Conservation (phyloP, 1,140 invertebrate species). For the Bombus sylvicola region DNA sequence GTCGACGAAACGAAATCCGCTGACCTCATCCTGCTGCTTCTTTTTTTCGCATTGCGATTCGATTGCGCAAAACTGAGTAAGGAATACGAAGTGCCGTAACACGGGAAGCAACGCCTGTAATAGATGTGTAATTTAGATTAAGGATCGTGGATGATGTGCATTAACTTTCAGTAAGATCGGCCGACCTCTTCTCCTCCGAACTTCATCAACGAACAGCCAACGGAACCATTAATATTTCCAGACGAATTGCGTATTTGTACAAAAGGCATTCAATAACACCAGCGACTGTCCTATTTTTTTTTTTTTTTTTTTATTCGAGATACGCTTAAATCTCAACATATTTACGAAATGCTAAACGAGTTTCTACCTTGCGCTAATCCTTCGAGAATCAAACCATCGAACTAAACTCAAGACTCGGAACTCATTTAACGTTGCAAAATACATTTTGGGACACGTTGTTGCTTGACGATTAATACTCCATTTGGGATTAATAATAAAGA, state of each 20-base stretch:
- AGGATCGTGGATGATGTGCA: constrained; percentile 46
- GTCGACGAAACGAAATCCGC: constrained; percentile 35
- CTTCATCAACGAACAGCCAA: not conserved
- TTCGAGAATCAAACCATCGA: not conserved
- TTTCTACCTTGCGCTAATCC: constrained; percentile 10
- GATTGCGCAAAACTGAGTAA: constrained; percentile 47
- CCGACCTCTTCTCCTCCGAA: not conserved
- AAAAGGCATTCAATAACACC: not conserved
- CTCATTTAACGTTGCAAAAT: not conserved
- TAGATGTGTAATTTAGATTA: constrained; percentile 58
- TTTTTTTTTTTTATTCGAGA: not conserved
- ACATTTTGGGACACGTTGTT: not conserved
- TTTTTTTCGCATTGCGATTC: constrained; percentile 34
- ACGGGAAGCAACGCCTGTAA: constrained; percentile 55
- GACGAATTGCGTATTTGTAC: not conserved
- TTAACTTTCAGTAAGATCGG: constrained; percentile 34
- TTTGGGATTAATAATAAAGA: no score
- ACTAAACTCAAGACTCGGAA: not conserved
- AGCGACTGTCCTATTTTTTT: not conserved
- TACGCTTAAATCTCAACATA: not conserved
- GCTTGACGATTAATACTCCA: no score
- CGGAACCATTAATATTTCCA: constrained; percentile 10
- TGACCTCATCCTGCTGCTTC: constrained; percentile 37
- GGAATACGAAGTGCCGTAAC: constrained; percentile 45
- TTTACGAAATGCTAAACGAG: constrained; percentile 23